These are phyloP conservation scores for Allacma fusca DNA, from an alignment of 2,888 invertebrate species.

Conservation along the genomic window DNA sequence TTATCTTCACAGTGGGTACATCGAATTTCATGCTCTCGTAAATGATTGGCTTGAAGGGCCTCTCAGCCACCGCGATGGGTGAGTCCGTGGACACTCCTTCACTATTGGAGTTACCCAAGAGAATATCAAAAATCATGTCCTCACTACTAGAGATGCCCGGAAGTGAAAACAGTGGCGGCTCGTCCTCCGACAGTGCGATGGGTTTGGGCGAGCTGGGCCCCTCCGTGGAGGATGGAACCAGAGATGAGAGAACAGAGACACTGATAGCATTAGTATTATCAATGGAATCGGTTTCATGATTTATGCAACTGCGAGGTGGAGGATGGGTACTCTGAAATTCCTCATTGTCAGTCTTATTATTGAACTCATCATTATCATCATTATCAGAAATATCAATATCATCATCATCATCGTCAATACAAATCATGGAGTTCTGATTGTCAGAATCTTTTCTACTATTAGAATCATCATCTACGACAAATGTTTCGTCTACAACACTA, in stretches of 20 bases:
- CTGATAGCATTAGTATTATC: slow-evolving; percentile 24
- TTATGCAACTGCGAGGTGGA: slow-evolving; percentile 30
- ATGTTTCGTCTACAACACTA: slow-evolving; percentile 20
- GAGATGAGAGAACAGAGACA: slow-evolving; percentile 34
- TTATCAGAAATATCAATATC: slow-evolving; percentile 30
- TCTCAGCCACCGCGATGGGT: slow-evolving; percentile 19
- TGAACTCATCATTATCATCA: slow-evolving; percentile 42
- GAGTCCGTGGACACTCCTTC: background rate
- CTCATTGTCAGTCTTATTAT: slow-evolving; percentile 45
- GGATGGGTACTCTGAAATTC: background rate
- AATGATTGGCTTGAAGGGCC: slow-evolving; percentile 49
- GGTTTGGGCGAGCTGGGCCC: background rate
- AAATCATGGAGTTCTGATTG: slow-evolving; percentile 41
- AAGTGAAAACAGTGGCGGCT: background rate
- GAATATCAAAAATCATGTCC: slow-evolving; percentile 29
- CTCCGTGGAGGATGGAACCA: slow-evolving; percentile 22
- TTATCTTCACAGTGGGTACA: slow-evolving; percentile 57
- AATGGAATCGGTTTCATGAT: slow-evolving; percentile 15
- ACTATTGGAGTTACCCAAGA: slow-evolving; percentile 18
- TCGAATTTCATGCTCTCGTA: slow-evolving; percentile 61
- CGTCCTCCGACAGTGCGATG: background rate
- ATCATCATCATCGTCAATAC: slow-evolving; percentile 45
- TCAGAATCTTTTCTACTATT: slow-evolving; percentile 46
- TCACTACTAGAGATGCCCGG: slow-evolving; percentile 25
- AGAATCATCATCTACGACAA: background rate